Percentiles rank a stretch among this genome's conserved stretches.
These are phyloP conservation scores for Tenthredo distinguenda DNA, from an alignment of 2,888 invertebrate species.

Conservation along the genomic window DNA sequence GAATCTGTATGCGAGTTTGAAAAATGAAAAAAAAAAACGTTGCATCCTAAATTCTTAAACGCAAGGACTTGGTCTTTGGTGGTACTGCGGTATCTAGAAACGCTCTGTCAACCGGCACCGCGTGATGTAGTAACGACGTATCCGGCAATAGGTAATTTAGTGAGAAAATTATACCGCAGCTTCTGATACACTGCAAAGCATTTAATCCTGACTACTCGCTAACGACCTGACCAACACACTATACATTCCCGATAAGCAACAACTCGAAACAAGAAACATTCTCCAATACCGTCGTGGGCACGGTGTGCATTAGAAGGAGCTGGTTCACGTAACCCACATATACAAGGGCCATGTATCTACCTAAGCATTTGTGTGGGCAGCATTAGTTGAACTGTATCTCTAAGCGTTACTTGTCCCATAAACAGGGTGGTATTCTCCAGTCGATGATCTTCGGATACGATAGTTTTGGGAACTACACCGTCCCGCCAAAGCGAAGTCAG, in stretches of 20 bases:
- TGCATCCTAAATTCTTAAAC: background rate
- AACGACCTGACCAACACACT: constrained; percentile 77
- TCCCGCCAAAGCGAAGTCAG: constrained; percentile 7
- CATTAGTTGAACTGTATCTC: constrained; percentile 74
- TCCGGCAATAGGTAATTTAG: constrained; percentile 12
- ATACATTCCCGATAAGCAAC: constrained; percentile 76
- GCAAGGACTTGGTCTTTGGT: background rate
- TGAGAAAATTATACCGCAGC: constrained; percentile 61
- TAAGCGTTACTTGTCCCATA: constrained; percentile 74
- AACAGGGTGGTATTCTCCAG: constrained; percentile 75
- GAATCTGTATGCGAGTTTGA: background rate
- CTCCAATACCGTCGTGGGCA: constrained; percentile 66
- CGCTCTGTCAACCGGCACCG: background rate
- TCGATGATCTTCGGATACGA: constrained; percentile 76
- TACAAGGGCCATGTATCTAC: constrained; percentile 53
- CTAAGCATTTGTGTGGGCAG: constrained; percentile 56
- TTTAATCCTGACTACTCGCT: constrained; percentile 77
- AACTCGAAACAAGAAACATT: constrained; percentile 72
- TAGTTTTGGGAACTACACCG: constrained; percentile 46
- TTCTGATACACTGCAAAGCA: constrained; percentile 76
- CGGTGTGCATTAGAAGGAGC: constrained; percentile 23
- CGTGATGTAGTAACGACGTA: background rate
- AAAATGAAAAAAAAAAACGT: background rate
- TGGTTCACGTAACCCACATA: background rate
- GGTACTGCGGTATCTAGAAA: background rate